Evolutionary conservation across 1,140 invertebrate genomes (phyloP), one percentile per base, ranked within the genome.

Genomic region (Venustaconcha ellipsiformis): DNA sequence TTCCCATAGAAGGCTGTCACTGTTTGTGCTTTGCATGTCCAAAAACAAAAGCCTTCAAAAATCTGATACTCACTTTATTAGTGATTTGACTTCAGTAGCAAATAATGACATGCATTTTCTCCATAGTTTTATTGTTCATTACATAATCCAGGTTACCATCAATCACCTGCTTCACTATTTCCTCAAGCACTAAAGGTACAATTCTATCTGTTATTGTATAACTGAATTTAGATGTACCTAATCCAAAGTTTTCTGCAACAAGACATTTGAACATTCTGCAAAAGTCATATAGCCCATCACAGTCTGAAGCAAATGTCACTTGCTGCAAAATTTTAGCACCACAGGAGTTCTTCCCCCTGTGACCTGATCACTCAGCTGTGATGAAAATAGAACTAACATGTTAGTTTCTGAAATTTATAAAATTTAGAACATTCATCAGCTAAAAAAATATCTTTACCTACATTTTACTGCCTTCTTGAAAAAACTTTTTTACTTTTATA

Each of bases 11-110:
- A 73, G 55, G 4, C 37, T 48, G 11, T 48, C 37, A 67, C 37
- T 48, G 37, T 55, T 67, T 70, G 57, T 65, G 66, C 68, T 63
- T 69, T 76, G 68, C 67, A 66, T 76, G 74, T 20, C 74, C 74
- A 66, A 70, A 76, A 14, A 62, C 59, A 66, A 70, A 57, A 63
- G 67, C 74, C 67, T 70, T 76, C n/a, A 69, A 20, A 69, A 69
- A 70, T 17, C 74, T 71, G 0, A 57, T 55, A 14, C 56, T 57
- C n/a, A 75, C 56, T 69, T 55, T 55, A n/a, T 67, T 15, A n/a
- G 37, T 26, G 56, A 8, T 48, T 26, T 55, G 55, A n/a, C 59
- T 70, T 68, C 70, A 77, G 72, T 56, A 77, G 67, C 65, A 67
- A n/a, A 77, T 64, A 15, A 77, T 65, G 23, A 76, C 64, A 57